Base-by-base conservation (phyloP, 2,888 invertebrate genomes). In the Vannuccia rotundouncinata region DNA sequence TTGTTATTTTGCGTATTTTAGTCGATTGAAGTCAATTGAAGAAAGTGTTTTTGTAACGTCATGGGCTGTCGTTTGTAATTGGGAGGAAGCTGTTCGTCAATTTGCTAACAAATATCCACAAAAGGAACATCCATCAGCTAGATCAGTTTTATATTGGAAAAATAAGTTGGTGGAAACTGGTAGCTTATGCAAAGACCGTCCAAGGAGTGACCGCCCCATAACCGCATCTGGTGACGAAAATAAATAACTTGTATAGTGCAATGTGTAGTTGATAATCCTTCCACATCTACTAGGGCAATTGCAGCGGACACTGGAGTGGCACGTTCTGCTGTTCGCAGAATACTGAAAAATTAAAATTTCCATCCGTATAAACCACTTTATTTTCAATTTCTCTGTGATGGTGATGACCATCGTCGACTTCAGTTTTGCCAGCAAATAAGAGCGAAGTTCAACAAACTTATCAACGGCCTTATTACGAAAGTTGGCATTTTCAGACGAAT, bases 401-500 rank as follows among this genome's bases (percentile, higher is more conserved):
- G 78, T 78, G 78, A 78, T 60, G 45, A 27, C 25, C 75, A 78
- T 59, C 78, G 78, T 59, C 60, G 78, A 59, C 45, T 78, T 28
- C 60, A 78, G 31, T 78, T 78, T 78, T 78, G 78, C 28, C 30
- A 78, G 60, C 27, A 59, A 60, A 78, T 76, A 27, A 78, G 59
- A 59, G 5, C 29, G 45, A 78, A 59, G 31, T 59, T 78, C 28
- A 78, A 59, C 28, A 74, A 59, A 17, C 5, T 10, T 78, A 74
- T n/a, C n/a, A n/a, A n/a, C 59, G 27, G 74, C 74, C 60, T 78
- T 78, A 27, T 28, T 78, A 59, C 31, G 78, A 5, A 78, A 78
- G 59, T 59, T 78, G 31, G 73, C 78, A 60, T 78, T 78, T 59
- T 78, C 78, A 59, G 78, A 78, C 31, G 74, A 78, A 60, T 78